Conservation (phyloP, 2,113 vertebrate species). For the Cisticola juncidis region DNA sequence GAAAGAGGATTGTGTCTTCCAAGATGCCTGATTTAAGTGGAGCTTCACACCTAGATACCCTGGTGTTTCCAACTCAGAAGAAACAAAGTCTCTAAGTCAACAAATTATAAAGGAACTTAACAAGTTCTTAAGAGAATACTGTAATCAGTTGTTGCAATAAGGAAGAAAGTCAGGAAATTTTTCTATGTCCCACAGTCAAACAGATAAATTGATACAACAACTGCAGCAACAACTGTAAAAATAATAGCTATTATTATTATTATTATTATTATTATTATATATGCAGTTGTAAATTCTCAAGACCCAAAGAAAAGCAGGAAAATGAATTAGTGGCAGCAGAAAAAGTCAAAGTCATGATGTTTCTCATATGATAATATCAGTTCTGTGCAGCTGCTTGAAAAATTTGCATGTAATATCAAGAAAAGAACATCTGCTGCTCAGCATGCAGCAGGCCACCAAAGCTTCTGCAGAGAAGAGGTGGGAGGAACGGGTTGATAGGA, state of each 20-base stretch:
- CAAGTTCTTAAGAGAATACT: background rate
- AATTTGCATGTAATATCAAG: conserved; percentile 39
- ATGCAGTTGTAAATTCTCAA: background rate
- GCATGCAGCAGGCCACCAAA: conserved; percentile 44
- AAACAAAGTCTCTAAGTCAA: background rate
- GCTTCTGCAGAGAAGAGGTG: background rate
- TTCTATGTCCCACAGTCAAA: background rate
- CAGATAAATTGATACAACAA: background rate
- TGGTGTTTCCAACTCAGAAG: background rate
- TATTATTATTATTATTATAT: background rate
- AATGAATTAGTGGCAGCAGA: background rate
- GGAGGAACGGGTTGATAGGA: conserved; percentile 26
- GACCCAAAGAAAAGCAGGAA: background rate
- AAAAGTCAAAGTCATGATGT: conserved; percentile 13
- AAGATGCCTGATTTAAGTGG: background rate
- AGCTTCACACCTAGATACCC: background rate
- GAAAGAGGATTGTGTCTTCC: background rate
- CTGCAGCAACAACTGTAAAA: background rate
- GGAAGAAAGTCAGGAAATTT: background rate
- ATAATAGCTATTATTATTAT: background rate
- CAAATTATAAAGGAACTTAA: background rate
- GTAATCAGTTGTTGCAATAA: background rate
- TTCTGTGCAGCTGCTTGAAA: conserved; percentile 40
- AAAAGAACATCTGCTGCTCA: conserved; percentile 64
- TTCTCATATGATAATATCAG: conserved; percentile 22